Base-by-base conservation (phyloP, 1,140 invertebrate species). In the Pseudomyrmex gracilis region DNA sequence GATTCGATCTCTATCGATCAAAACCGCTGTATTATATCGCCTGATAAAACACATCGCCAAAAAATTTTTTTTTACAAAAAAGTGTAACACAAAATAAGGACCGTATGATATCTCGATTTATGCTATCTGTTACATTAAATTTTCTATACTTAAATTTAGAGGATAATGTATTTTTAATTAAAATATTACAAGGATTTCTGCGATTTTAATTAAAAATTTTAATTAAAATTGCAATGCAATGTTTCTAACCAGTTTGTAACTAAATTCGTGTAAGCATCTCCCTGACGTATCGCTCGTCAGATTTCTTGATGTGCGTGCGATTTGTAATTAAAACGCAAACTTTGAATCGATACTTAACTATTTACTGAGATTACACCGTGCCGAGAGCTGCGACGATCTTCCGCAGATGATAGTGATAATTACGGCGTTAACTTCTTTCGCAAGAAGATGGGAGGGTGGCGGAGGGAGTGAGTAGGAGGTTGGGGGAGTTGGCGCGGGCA, bases 371-470 rank as follows among this genome's bases (percentile, higher is more conserved):
- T 87, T 84, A 87, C 13, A 73, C 43, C 34, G 12, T 15, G 47
- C 57, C 7, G 82, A 34, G 76, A 73, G 15, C 67, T 64, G 76
- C 82, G 80, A 89, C 84, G 89, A 89, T 89, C 74, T 66, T 45
- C 58, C 63, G 61, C 61, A 67, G 67, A 86, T 82, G 89, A 90
- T 87, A 88, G 86, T 77, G 88, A 88, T 90, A 90, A 90, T 90
- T 90, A 90, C 89, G 64, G 83, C 53, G 66, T 61, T 83, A 89
- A 86, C 89, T 90, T 84, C 83, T 90, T 90, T 90, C 88, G 80
- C 15, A 73, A 83, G 61, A 71, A 47, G 43, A 13, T 34, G 5
- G 34, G 5, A n/a, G n/a, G 24, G 20, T 24, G 17, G 13, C 22
- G n/a, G 45, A 4, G 73, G 22, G n/a, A 53, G 76, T 34, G 13